Evolutionary conservation across 2,113 vertebrate species (phyloP).

Genomic region (Centrocercus urophasianus): DNA sequence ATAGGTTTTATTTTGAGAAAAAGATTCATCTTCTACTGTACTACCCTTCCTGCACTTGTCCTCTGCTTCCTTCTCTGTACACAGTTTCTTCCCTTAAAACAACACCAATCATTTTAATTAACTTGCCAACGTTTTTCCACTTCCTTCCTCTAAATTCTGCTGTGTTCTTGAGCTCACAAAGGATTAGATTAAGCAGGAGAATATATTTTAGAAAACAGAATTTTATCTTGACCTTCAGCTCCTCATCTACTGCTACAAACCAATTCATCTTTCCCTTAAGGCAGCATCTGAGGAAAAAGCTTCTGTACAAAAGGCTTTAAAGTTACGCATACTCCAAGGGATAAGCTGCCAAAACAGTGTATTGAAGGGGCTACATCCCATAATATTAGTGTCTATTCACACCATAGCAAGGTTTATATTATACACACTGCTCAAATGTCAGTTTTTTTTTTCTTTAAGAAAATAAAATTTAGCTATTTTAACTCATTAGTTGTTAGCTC

Average conservation of each 20-base stretch:
- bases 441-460: background rate
- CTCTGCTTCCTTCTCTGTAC: background rate
- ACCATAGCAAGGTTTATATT: background rate
- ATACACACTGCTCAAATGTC: background rate
- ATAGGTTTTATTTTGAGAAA: slow-evolving; percentile 36
- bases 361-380: background rate
- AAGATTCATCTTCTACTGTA: slow-evolving; percentile 21
- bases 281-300: background rate
- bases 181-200: slow-evolving; percentile 34
- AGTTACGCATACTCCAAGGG: background rate
- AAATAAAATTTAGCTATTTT: background rate
- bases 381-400: background rate
- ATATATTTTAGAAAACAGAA: slow-evolving; percentile 27
- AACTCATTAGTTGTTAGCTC: background rate
- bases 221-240: slow-evolving; percentile 32
- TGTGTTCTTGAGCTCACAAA: background rate
- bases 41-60: background rate
- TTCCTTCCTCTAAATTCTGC: slow-evolving; percentile 14
- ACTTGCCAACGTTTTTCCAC: slow-evolving; percentile 33
- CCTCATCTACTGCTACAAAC: background rate
- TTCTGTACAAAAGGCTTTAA: background rate
- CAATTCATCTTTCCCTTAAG: slow-evolving; percentile 16
- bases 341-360: background rate
- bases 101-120: slow-evolving; percentile 34
- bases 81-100: background rate